These are phyloP conservation scores for Ochropleura plecta DNA, from an alignment of 2,888 invertebrate genomes.

Conservation along the genomic window DNA sequence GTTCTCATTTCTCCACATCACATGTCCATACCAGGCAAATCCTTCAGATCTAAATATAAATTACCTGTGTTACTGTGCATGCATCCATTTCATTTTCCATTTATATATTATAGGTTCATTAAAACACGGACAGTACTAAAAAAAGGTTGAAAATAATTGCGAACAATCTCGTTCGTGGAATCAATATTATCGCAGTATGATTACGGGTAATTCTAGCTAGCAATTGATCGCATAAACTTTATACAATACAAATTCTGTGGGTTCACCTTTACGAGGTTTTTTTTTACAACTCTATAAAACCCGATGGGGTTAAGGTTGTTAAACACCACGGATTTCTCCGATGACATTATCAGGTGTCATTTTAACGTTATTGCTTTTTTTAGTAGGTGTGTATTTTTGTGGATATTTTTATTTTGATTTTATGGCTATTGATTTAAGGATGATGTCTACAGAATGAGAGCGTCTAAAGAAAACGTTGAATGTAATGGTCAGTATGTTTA, in stretches of 20 bases:
- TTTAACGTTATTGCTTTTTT: constrained; percentile 21
- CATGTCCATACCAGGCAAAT: too few relatives aligned
- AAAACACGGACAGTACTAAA: constrained; percentile 23
- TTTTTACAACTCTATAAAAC: constrained; percentile 46
- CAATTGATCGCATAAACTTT: constrained; percentile 39
- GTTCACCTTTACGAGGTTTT: constrained; percentile 33
- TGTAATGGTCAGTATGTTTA: not conserved
- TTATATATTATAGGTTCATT: not conserved
- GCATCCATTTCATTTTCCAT: constrained; percentile 21
- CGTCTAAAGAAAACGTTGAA: not conserved
- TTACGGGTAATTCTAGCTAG: constrained; percentile 42
- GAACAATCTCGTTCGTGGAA: constrained; percentile 52
- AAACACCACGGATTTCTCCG: constrained; percentile 18
- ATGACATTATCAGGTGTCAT: constrained; percentile 28
- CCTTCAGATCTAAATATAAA: constrained; percentile 28
- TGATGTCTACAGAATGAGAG: not conserved
- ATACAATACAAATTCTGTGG: constrained; percentile 29
- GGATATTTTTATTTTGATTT: not conserved
- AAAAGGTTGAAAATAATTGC: constrained; percentile 32
- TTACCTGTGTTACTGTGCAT: constrained; percentile 5
- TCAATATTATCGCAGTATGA: constrained; percentile 40
- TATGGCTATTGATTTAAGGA: not conserved
- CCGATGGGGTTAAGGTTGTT: constrained; percentile 32
- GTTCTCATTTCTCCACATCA: too few relatives aligned
- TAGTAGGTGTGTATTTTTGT: not conserved